phyloP scores from a whole-genome alignment of 2,888 invertebrate species.

The Rhodophaea formosa region DNA sequence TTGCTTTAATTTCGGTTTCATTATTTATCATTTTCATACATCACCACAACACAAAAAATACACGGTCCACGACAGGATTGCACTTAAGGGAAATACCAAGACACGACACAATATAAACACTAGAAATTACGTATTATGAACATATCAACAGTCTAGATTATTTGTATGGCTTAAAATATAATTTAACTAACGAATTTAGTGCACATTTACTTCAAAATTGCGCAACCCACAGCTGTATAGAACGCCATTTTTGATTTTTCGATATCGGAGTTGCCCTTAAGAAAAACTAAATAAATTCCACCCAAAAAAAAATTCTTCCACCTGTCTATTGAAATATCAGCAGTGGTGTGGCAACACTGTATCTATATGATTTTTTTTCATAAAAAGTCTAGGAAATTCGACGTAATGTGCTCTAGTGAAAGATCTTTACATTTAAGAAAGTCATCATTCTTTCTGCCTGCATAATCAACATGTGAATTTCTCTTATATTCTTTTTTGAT shows the following conservation, averaged over 20 bases:
- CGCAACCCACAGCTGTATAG: slow-evolving; percentile 79
- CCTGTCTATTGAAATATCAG: not conserved
- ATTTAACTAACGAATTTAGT: slow-evolving; percentile 59
- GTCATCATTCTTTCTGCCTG: too few species aligned
- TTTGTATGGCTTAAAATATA: slow-evolving; percentile 55
- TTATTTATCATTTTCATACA: slow-evolving; percentile 74
- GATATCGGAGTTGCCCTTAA: slow-evolving; percentile 48
- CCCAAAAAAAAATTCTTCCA: not conserved
- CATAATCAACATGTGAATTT: too few species aligned
- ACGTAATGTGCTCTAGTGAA: too few species aligned
- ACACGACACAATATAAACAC: slow-evolving; percentile 49
- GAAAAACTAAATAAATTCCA: slow-evolving; percentile 22
- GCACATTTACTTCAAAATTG: slow-evolving; percentile 78
- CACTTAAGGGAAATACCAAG: slow-evolving; percentile 52
- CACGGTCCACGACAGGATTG: slow-evolving; percentile 74
- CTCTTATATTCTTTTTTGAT: too few species aligned
- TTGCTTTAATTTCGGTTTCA: slow-evolving; percentile 73
- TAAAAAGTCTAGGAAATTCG: too few species aligned
- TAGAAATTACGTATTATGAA: slow-evolving; percentile 48
- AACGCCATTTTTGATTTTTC: slow-evolving; percentile 78
- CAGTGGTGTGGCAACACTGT: not conserved
- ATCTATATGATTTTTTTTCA: too few species aligned
- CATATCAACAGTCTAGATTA: slow-evolving; percentile 51
- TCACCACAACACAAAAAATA: slow-evolving; percentile 78
- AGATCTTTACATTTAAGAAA: too few species aligned